Conservation (phyloP, 2,888 invertebrate species). For the Cheilosia variabilis region DNA sequence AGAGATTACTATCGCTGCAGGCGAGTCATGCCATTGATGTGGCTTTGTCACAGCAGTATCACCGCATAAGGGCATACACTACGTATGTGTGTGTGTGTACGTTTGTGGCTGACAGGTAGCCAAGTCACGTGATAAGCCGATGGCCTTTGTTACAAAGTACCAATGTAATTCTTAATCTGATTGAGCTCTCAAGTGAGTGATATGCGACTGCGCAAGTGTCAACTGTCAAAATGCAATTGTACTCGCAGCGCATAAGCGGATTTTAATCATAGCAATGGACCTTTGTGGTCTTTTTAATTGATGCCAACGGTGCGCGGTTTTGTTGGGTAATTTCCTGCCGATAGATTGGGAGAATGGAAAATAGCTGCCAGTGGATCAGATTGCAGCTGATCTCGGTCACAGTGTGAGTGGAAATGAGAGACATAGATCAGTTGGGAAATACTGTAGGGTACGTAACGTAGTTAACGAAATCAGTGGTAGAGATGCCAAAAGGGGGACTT, state of each 20-base stretch:
- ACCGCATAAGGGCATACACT: not conserved
- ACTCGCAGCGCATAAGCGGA: constrained; percentile 25
- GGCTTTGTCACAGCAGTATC: constrained; percentile 6
- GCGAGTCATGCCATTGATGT: constrained; percentile 41
- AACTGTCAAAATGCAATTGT: constrained; percentile 56
- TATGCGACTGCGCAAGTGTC: constrained; percentile 46
- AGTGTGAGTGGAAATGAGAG: not conserved
- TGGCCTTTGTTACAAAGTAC: constrained; percentile 59
- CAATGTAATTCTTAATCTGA: constrained; percentile 55
- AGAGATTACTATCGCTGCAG: constrained; percentile 58
- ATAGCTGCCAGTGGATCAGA: not conserved
- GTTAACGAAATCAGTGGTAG: too few relatives aligned
- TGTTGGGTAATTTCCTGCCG: constrained; percentile 44
- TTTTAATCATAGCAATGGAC: constrained; percentile 12
- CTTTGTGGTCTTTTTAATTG: constrained; percentile 17
- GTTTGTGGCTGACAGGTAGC: constrained; percentile 55
- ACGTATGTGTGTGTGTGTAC: not conserved
- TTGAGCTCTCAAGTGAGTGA: constrained; percentile 50
- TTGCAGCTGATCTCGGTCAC: not conserved
- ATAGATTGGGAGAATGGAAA: constrained; percentile 8
- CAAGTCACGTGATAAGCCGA: constrained; percentile 62
- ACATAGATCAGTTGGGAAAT: not conserved
- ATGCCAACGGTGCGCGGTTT: constrained; percentile 8
- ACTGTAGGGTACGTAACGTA: too few relatives aligned
- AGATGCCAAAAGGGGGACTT: too few relatives aligned